Conservation (phyloP, 2,888 invertebrate species). For the Priocnemis perturbator region DNA sequence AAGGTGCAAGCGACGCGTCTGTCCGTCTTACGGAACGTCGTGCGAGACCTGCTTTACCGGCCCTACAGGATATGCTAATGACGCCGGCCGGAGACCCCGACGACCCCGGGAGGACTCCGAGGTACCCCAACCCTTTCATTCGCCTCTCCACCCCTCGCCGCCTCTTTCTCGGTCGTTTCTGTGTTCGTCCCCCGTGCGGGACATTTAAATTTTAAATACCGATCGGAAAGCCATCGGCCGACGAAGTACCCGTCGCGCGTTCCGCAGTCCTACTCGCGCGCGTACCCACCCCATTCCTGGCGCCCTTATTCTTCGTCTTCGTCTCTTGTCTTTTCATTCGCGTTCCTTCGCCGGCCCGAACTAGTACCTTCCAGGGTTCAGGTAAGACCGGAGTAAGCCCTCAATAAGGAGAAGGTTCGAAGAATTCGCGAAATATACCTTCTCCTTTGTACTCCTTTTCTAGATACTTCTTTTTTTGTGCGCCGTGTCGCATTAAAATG, state of each 20-base stretch:
- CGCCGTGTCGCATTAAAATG: too few relatives aligned
- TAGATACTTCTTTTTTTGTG: too few relatives aligned
- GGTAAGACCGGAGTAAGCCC: too few relatives aligned
- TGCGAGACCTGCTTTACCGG: constrained; percentile 71
- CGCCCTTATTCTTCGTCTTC: too few relatives aligned
- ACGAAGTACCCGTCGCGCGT: not conserved
- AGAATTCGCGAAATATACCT: too few relatives aligned
- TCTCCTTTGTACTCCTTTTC: too few relatives aligned
- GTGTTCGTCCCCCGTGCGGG: constrained; percentile 32
- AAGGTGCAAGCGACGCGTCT: constrained; percentile 40
- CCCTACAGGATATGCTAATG: constrained; percentile 72
- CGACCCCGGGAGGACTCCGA: constrained; percentile 31
- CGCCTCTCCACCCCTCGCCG: constrained; percentile 28
- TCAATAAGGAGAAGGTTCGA: too few relatives aligned
- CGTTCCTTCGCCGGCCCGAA: too few relatives aligned
- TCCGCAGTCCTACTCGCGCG: too few relatives aligned
- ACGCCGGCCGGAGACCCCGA: constrained; percentile 41
- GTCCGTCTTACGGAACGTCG: constrained; percentile 55
- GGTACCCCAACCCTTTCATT: constrained; percentile 20
- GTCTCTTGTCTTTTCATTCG: too few relatives aligned
- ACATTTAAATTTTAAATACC: constrained; percentile 68
- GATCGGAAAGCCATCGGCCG: constrained; percentile 47
- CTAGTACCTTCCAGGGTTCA: too few relatives aligned
- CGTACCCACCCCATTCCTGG: too few relatives aligned
- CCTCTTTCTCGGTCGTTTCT: constrained; percentile 6